phyloP scores from a whole-genome alignment of 2,888 invertebrate genomes.

The Thecocarcelia acutangulata region DNA sequence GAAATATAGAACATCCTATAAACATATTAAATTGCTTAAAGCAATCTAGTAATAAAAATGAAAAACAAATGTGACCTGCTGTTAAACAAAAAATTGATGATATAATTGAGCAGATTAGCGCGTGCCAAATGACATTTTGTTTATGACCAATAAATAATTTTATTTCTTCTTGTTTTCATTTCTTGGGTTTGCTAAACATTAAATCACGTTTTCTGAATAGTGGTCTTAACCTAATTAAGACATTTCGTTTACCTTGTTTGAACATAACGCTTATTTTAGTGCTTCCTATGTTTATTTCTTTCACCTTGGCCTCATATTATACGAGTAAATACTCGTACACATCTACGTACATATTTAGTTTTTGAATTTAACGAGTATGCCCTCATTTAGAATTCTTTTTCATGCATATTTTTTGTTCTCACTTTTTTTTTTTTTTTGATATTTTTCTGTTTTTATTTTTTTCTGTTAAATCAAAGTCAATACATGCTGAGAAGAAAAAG shows the following conservation, averaged over 20 bases:
- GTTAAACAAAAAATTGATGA: slow-evolving; percentile 9
- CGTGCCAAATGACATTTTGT: slow-evolving; percentile 16
- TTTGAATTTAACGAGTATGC: slow-evolving; percentile 22
- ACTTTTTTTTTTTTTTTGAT: slow-evolving; percentile 21
- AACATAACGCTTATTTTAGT: slow-evolving; percentile 12
- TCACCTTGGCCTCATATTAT: slow-evolving; percentile 68
- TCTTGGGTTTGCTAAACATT: slow-evolving; percentile 8
- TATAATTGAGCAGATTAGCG: slow-evolving; percentile 33
- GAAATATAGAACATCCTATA: no score
- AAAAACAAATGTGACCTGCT: no score
- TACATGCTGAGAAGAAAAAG: slow-evolving; percentile 7
- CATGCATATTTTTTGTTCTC: slow-evolving; percentile 15
- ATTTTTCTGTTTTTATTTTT: no score
- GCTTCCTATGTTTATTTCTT: slow-evolving; percentile 40
- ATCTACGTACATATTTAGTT: no score
- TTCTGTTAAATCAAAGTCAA: slow-evolving; percentile 42
- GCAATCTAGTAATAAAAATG: no score
- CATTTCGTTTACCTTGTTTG: slow-evolving; percentile 8
- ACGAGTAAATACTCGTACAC: not conserved
- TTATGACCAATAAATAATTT: slow-evolving; percentile 36
- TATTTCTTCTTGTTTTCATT: slow-evolving; percentile 3
- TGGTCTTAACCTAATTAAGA: slow-evolving; percentile 57
- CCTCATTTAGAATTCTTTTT: slow-evolving; percentile 55
- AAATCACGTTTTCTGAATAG: slow-evolving; percentile 47
- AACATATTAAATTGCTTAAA: no score